These are phyloP conservation scores for Drosophila mimetica DNA, from an alignment of 2,888 invertebrate species.

Conservation along the genomic window DNA sequence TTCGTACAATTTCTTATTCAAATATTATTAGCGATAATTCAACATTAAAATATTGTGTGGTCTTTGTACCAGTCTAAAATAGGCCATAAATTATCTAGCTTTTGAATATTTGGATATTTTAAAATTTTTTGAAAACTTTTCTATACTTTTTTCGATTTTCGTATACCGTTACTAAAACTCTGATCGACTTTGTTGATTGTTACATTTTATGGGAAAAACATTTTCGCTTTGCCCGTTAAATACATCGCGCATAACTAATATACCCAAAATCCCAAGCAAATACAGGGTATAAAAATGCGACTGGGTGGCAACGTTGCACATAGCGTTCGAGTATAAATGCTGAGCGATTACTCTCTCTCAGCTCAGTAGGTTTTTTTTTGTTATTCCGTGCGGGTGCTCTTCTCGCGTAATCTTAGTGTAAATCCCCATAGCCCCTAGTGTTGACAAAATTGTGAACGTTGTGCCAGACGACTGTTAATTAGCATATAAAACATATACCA, in stretches of 20 bases:
- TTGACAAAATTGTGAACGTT: slow-evolving; percentile 20
- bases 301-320: slow-evolving; percentile 26
- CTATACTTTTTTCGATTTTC: too few species aligned
- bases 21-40: too few species aligned
- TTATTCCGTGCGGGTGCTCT: slow-evolving; percentile 24
- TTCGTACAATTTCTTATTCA: too few species aligned
- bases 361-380: slow-evolving; percentile 36
- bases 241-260: too few species aligned
- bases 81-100: too few species aligned
- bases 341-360: slow-evolving; percentile 4
- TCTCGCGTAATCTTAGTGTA: slow-evolving; percentile 24
- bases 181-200: too few species aligned
- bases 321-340: slow-evolving; percentile 22
- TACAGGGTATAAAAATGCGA: neutral
- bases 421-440: slow-evolving; percentile 14
- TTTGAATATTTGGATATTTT: too few species aligned
- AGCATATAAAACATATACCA: slow-evolving; percentile 5
- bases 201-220: neutral
- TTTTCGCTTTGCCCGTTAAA: neutral
- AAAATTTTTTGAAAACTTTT: too few species aligned
- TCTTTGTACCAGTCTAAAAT: too few species aligned
- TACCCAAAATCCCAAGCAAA: neutral
- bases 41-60: too few species aligned
- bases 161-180: too few species aligned
- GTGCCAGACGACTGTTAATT: slow-evolving; percentile 31